Evolutionary conservation across 2,888 invertebrate genomes (phyloP).

Genomic region (Hydrotaea diabolus): DNA sequence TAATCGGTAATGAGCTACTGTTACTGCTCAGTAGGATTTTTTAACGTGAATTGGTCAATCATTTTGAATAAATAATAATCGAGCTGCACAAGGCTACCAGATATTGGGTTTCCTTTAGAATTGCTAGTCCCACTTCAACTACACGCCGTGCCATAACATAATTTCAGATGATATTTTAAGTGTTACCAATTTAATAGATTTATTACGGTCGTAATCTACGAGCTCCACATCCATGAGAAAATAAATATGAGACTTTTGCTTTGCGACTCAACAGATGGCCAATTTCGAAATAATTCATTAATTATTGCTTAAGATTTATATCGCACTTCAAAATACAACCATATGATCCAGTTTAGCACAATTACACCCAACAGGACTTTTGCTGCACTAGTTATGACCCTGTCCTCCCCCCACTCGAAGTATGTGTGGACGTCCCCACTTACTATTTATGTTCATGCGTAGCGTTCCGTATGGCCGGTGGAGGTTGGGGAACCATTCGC

Average conservation of each 20-base stretch:
- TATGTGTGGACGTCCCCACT: background rate
- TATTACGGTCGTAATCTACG: background rate
- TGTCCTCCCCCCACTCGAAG: too few relatives aligned
- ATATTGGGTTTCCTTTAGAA: background rate
- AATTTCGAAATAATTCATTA: constrained; percentile 3
- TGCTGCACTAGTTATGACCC: background rate
- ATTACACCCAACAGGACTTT: background rate
- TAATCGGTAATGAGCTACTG: too few relatives aligned
- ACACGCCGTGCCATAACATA: background rate
- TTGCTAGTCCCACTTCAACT: background rate
- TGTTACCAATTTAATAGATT: background rate
- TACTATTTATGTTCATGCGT: too few relatives aligned
- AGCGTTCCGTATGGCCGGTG: background rate
- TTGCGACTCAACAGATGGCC: background rate
- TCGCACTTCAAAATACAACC: constrained; percentile 8
- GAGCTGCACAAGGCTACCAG: too few relatives aligned
- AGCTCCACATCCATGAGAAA: background rate
- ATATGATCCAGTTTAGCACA: background rate
- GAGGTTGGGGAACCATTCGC: background rate
- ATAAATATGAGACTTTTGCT: background rate
- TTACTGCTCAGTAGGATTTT: too few relatives aligned
- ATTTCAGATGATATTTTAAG: too few relatives aligned
- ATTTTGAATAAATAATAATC: too few relatives aligned
- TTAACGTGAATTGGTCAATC: too few relatives aligned
- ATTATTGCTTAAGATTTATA: constrained; percentile 13